Evolutionary conservation across 2,888 invertebrate species (phyloP), one percentile per base, ranked within the genome.

Genomic region (Idaea aversata): DNA sequence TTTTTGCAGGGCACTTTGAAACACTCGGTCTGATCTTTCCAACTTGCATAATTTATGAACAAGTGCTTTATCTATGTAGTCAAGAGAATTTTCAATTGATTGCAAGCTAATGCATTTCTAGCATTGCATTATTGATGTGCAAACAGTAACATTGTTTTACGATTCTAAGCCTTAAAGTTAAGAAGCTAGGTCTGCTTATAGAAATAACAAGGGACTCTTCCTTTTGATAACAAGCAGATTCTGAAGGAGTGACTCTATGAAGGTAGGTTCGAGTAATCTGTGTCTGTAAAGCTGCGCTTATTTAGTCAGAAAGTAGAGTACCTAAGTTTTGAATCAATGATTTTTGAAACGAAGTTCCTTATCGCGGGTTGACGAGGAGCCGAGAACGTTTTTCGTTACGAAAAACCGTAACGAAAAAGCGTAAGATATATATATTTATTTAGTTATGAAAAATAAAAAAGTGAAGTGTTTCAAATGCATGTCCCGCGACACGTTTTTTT

Each of bases 181-280:
- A 5, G 16, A 6, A 4, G 34, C 7, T 5, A 59, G 59, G 34
- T 34, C 2, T 16, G 10, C 7, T 59, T 59, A 6, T 1, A n/a
- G 15, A 34, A 7, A 34, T 25, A 59, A 59, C 5, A 58, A 58
- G 15, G 13, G 3, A 58, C 58, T 34, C 16, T 57, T 69, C 47
- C 47, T 47, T 47, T 47, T 47, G 47, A 47, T 73, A 76, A 74
- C 72, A 72, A 75, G 71, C 70, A 71, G 75, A 75, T 76, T 74
- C 72, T 73, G 68, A 66, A 66, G 66, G 67, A 63, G 63, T 67
- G 69, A 67, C 67, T 71, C 67, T 59, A 59, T 6, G 16, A 59
- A 59, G n/a, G 34, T 64, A 61, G 57, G 47, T 47, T 60, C 57
- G 38, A 65, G 63, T 64, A 58, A 25, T 25, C 25, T 25, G 25